These are phyloP conservation scores for Drosophila azteca DNA, from an alignment of 1,140 invertebrate genomes.

Conservation along the genomic window DNA sequence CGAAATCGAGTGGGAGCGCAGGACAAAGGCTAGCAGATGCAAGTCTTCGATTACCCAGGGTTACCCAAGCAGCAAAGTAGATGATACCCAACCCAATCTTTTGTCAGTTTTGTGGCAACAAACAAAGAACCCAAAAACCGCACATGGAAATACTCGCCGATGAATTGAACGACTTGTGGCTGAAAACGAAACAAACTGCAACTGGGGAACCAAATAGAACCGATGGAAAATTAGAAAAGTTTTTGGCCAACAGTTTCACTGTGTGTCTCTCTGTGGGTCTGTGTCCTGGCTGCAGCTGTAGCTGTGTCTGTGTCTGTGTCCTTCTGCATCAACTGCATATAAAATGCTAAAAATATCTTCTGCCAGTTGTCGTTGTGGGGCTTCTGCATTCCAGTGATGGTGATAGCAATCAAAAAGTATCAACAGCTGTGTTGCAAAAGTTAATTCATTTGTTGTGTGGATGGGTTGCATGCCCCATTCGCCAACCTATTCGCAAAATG, in stretches of 20 bases:
- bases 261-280: neutral
- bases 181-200: neutral
- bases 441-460: conserved; percentile 50
- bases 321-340: conserved; percentile 39
- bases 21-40: no score
- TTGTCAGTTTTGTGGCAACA: neutral
- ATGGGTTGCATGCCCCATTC: neutral
- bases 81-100: no score
- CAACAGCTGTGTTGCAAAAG: conserved; percentile 55
- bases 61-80: no score
- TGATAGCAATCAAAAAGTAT: conserved; percentile 43
- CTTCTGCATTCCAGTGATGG: conserved; percentile 21
- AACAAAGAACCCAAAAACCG: neutral
- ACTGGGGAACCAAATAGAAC: neutral
- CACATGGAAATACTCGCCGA: neutral
- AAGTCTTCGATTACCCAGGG: no score
- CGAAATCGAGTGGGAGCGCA: no score
- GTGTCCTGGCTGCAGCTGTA: no score
- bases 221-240: conserved; percentile 54
- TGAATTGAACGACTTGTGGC: conserved; percentile 8
- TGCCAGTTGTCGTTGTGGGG: neutral
- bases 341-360: conserved; percentile 24
- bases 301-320: neutral
- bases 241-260: conserved; percentile 22
- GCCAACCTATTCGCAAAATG: conserved; percentile 15